Base-by-base conservation (phyloP, 2,888 invertebrate species). In the Pantelozetes paolii region DNA sequence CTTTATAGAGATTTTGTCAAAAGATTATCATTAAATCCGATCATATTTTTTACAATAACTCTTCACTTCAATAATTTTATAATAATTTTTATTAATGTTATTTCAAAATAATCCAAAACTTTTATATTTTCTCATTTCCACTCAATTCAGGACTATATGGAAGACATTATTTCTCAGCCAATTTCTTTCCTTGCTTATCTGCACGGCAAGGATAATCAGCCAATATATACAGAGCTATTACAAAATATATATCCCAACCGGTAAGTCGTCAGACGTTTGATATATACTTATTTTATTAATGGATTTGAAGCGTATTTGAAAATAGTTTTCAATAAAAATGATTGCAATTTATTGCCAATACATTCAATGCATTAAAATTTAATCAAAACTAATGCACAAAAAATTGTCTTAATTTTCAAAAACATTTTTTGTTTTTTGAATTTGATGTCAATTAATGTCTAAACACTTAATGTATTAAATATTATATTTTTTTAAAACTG, bases 191-290 rank as follows among this genome's bases (percentile, higher is more conserved):
- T 80, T 91, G 67, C 84, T 91, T 75, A 82, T 92, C 71, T 91
- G 91, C 82, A 88, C 89, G 62, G 90, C 90, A 81, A 91, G 89
- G 80, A 86, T 89, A 71, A 83, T 89, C 78, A 89, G 89, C 76
- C 89, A 90, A 78, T 83, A 88, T 77, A 86, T 90, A 80, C 87
- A 78, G 30, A 81, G 88, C 79, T 85, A 87, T 76, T 86, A 88
- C 77, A 87, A 87, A 80, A 87, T 90, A 75, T 87, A 89, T 77
- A 87, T 90, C 36, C 90, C 90, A 11, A 90, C 91, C 78, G 86
- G 87, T 87, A 80, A 80, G 79, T 5, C n/a, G 2, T 28, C 23
- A 80, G 79, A 13, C n/a, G 2, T 28, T 23, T 50, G 8, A 1
- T 20, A n/a, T 18, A 50, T 8, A n/a, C 20, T 50, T 18, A 18